Percentiles rank a stretch among this genome's conserved stretches.
phyloP scores from a whole-genome alignment of 2,888 invertebrate genomes.

The Stenchaetothrips biformis region DNA sequence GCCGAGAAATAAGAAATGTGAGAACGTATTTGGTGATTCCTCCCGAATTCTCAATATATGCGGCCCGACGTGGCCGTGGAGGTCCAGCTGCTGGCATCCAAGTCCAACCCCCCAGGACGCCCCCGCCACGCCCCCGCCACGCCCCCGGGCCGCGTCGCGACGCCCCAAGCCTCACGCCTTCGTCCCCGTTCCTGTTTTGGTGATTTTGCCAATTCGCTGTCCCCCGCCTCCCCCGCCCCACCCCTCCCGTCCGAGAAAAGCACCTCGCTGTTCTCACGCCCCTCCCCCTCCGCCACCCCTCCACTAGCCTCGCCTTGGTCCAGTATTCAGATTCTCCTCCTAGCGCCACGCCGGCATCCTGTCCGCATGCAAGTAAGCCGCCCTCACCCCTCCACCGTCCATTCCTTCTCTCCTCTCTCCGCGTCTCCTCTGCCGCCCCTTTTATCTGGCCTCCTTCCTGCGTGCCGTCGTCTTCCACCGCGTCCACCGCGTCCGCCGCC shows the following conservation, averaged over 20 bases:
- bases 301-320: not conserved
- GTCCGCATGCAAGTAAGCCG: conserved; percentile 16
- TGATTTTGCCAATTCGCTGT: conserved; percentile 16
- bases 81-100: no score
- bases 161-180: not conserved
- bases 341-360: not conserved
- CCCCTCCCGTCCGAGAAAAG: not conserved
- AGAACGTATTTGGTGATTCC: conserved; percentile 4
- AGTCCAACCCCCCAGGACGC: not conserved
- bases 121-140: not conserved
- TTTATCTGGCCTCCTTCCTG: not conserved
- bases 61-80: not conserved
- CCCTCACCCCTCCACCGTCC: not conserved
- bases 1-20: conserved; percentile 13
- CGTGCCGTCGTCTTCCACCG: not conserved
- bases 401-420: not conserved
- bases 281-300: not conserved
- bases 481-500: not conserved
- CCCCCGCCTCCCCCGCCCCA: not conserved
- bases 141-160: not conserved
- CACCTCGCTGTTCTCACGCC: conserved; percentile 17
- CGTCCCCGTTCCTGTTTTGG: conserved; percentile 19
- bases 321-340: conserved; percentile 21
- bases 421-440: not conserved
- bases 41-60: conserved; percentile 21